A percentile compares a stretch with the other conserved stretches of the same genome.
Evolutionary conservation across 2,888 invertebrate species (phyloP).

Genomic region (Abscondita cerata): DNA sequence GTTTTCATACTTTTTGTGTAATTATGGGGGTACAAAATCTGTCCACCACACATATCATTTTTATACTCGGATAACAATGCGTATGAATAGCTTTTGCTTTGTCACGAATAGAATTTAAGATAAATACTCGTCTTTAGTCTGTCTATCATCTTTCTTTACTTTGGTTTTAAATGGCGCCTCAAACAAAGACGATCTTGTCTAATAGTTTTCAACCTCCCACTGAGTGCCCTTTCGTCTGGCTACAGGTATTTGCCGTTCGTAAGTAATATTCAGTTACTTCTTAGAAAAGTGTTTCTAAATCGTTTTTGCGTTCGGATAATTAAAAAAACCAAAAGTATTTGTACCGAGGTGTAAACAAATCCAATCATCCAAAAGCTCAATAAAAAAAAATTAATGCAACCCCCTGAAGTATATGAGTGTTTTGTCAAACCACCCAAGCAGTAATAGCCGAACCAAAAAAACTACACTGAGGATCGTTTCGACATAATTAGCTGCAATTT

Average conservation of each 20-base stretch:
- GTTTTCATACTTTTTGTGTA: slow-evolving; percentile 3
- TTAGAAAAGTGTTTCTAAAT: too few species aligned
- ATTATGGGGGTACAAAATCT: slow-evolving; percentile 2
- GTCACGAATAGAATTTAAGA: slow-evolving; percentile 11
- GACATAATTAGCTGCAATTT: slow-evolving; percentile 42
- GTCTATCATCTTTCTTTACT: slow-evolving; percentile 30
- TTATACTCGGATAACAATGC: not conserved
- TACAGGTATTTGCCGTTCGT: slow-evolving; percentile 31
- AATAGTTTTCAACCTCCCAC: slow-evolving; percentile 36
- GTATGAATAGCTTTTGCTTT: slow-evolving; percentile 6
- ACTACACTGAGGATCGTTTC: slow-evolving; percentile 31
- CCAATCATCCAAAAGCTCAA: too few species aligned
- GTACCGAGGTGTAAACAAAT: too few species aligned
- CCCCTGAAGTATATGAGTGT: slow-evolving; percentile 4
- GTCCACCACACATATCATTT: not conserved
- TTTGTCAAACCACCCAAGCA: slow-evolving; percentile 33
- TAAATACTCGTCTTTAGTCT: slow-evolving; percentile 17
- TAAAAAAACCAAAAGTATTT: too few species aligned
- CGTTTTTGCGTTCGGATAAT: too few species aligned
- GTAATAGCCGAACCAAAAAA: slow-evolving; percentile 22
- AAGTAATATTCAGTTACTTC: slow-evolving; percentile 7
- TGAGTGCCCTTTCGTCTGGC: slow-evolving; percentile 32
- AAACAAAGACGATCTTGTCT: slow-evolving; percentile 33
- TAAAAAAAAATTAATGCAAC: not conserved
- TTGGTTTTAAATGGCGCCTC: slow-evolving; percentile 35